Base-by-base conservation (phyloP, 2,113 vertebrate species). In the Tachysurus vachellii region DNA sequence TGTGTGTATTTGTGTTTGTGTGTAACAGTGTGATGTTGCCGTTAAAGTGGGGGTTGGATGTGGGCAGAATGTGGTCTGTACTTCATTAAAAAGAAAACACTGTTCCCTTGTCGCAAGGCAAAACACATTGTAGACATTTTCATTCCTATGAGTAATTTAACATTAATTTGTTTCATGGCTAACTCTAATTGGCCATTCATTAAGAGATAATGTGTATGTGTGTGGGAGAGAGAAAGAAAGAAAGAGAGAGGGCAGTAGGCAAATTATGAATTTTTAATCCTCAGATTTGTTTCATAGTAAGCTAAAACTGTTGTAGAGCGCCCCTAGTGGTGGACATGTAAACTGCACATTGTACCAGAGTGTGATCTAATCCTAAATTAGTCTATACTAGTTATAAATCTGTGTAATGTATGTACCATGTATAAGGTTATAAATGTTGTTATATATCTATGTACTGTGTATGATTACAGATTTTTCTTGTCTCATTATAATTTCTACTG, bases 281-380 rank as follows among this genome's bases (percentile, higher is more conserved):
- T 68, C 14, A 83, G 17, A 54, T 75, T 70, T 50, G 73, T 53
- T 75, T 68, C 53, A 85, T 73, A 66, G 91, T 88, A 75, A 80
- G 31, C 23, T 82, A 44, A 47, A 28, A 75, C 90, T 90, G 91
- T 91, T 88, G 89, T 89, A 91, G 93, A 93, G 93, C 92, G 93
- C 95, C 95, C 92, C 95, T 94, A 94, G 94, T 94, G 95, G 94
- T 86, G 50, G 21, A 36, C 1, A 19, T 53, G 42, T 75, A 44
- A 28, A 83, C 50, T 76, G 71, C 80, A 76, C 13, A 50, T 6
- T 36, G 36, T 36, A 36, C 14, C 28, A 8, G 13, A 80, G 8
- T 42, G 44, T 31, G 14, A 70, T 54, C 64, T 16, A 50, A 19
- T 19, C n/a, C 5, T 31, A 0, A 73, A 19, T 1, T 23, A 26